Conservation (phyloP, 2,888 invertebrate genomes). For the Lasioglossum malachurum region DNA sequence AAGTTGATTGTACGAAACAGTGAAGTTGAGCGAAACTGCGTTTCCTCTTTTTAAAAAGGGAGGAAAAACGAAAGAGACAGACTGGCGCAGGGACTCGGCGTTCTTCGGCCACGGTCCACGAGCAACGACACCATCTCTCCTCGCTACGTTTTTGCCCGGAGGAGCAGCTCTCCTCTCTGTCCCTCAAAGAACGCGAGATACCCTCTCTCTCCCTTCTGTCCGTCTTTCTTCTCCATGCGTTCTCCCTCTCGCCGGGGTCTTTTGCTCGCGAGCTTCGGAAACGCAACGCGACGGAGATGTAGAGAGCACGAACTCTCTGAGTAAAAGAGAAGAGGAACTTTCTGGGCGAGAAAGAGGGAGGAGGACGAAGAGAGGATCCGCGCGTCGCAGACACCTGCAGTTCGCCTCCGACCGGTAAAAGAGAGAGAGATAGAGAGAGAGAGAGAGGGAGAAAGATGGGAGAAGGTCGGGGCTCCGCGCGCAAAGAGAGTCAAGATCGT, state of each 20-base stretch:
- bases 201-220: conserved; percentile 1
- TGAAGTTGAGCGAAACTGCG: too few species aligned
- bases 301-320: background rate
- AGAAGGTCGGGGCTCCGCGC: conserved; percentile 23
- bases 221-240: background rate
- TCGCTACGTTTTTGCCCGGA: conserved; percentile 72
- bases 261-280: conserved; percentile 33
- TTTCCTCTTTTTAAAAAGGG: background rate
- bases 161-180: conserved; percentile 52
- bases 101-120: conserved; percentile 68
- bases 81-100: conserved; percentile 47
- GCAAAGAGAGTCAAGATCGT: conserved; percentile 52
- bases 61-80: conserved; percentile 42
- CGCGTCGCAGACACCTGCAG: conserved; percentile 8
- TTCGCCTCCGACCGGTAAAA: background rate
- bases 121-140: conserved; percentile 70
- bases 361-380: background rate
- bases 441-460: background rate
- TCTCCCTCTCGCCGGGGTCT: background rate
- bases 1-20: too few species aligned
- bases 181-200: conserved; percentile 5
- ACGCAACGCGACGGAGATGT: background rate
- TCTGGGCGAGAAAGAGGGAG: conserved; percentile 6
- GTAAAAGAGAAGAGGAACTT: background rate
- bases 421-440: background rate